A percentile compares a stretch with the other conserved stretches of the same genome.
These are phyloP conservation scores for Synanceia verrucosa DNA, from an alignment of 2,797 vertebrate species.

Conservation along the genomic window DNA sequence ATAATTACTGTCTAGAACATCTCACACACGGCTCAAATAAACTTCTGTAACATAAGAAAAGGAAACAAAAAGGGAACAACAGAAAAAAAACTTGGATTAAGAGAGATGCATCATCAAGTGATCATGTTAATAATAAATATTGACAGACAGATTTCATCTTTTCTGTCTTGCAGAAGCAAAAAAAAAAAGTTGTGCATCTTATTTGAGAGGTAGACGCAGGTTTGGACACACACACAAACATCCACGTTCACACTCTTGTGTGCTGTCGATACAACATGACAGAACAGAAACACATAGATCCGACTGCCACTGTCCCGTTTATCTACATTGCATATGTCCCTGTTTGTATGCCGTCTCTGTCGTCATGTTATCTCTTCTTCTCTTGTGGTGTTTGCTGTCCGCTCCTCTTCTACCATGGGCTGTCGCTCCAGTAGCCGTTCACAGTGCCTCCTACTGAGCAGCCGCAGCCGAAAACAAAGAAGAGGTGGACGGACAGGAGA, in stretches of 20 bases:
- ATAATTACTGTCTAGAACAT: slow-evolving; percentile 3
- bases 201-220: slow-evolving; percentile 71
- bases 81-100: not conserved
- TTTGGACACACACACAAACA: slow-evolving; percentile 35
- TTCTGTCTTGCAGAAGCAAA: not conserved
- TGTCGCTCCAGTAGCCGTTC: slow-evolving; percentile 88
- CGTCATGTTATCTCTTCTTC: slow-evolving; percentile 46
- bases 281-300: slow-evolving; percentile 47
- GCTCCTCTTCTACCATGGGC: slow-evolving; percentile 81
- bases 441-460: slow-evolving; percentile 80
- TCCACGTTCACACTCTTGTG: slow-evolving; percentile 3
- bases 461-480: slow-evolving; percentile 68
- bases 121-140: not conserved
- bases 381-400: slow-evolving; percentile 28
- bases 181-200: slow-evolving; percentile 51
- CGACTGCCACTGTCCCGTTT: slow-evolving; percentile 36
- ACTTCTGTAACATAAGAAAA: not conserved
- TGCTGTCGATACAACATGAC: slow-evolving; percentile 24
- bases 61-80: not conserved
- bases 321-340: slow-evolving; percentile 74
- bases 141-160: not conserved
- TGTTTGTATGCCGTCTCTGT: slow-evolving; percentile 49
- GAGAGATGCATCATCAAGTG: slow-evolving; percentile 15
- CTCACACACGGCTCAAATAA: not conserved
- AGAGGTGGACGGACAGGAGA: slow-evolving; percentile 69